Conservation (phyloP, 2,888 invertebrate species). For the Hololepta plana region DNA sequence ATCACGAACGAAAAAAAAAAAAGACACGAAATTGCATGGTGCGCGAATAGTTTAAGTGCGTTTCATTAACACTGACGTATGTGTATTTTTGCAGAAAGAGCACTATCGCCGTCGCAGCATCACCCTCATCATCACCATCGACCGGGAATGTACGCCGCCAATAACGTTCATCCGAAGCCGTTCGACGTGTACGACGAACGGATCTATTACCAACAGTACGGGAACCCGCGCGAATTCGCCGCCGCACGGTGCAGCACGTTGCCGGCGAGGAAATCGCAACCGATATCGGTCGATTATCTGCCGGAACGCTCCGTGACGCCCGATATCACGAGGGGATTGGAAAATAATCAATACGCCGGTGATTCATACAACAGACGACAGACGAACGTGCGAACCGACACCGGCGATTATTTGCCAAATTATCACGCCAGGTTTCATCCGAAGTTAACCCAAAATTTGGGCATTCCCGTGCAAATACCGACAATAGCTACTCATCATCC, state of each 20-base stretch:
- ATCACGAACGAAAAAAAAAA: no score
- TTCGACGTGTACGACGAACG: no score
- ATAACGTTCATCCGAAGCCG: no score
- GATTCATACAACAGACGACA: no score
- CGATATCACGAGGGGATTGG: constrained; percentile 31
- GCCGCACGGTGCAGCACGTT: constrained; percentile 24
- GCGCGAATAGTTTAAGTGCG: no score
- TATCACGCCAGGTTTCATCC: constrained; percentile 13
- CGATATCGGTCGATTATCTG: constrained; percentile 16
- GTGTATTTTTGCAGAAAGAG: constrained; percentile 27
- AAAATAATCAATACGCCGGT: constrained; percentile 12
- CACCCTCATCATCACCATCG: constrained; percentile 8
- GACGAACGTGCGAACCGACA: no score
- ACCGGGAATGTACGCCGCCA: no score
- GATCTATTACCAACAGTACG: no score
- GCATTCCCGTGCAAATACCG: constrained; percentile 19
- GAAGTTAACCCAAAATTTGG: constrained; percentile 19
- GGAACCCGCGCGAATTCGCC: constrained; percentile 10
- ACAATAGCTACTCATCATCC: constrained; percentile 9
- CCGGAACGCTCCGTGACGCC: constrained; percentile 27
- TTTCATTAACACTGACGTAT: no score
- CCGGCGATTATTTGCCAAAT: constrained; percentile 8
- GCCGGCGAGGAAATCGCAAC: constrained; percentile 28
- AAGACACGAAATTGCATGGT: no score
- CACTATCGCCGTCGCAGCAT: constrained; percentile 18